Evolutionary conservation across 2,113 vertebrate genomes (phyloP).

Genomic region (Origma solitaria): DNA sequence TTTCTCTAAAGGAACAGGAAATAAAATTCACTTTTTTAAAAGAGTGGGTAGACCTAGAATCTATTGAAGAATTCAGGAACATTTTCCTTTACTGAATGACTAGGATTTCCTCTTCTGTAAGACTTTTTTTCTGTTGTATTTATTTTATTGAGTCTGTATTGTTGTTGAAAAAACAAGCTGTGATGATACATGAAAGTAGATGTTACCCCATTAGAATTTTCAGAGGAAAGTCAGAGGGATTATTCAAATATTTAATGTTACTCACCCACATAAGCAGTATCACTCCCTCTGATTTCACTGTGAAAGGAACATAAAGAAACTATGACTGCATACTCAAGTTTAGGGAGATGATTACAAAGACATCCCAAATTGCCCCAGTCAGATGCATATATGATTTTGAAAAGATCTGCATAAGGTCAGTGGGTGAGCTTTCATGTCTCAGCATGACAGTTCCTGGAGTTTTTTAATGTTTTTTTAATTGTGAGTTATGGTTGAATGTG

Average conservation of each 20-base stretch:
- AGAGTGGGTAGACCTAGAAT: not conserved
- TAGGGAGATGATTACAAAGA: not conserved
- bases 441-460: not conserved
- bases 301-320: not conserved
- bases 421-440: not conserved
- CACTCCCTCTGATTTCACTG: not conserved
- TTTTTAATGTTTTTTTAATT: not conserved
- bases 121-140: not conserved
- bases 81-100: not conserved
- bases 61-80: not conserved
- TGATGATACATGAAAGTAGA: not conserved
- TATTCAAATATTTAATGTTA: not conserved
- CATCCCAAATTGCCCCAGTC: not conserved
- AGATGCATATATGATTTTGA: not conserved
- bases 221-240: not conserved
- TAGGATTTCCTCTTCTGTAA: not conserved
- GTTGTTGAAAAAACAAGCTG: not conserved
- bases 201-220: not conserved
- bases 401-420: not conserved
- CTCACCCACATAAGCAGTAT: not conserved
- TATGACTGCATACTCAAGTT: not conserved
- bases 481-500: not conserved
- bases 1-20: not conserved
- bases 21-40: not conserved
- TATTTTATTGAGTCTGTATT: not conserved